Evolutionary conservation across 2,113 vertebrate genomes (phyloP).

Genomic region (Dinomys branickii): DNA sequence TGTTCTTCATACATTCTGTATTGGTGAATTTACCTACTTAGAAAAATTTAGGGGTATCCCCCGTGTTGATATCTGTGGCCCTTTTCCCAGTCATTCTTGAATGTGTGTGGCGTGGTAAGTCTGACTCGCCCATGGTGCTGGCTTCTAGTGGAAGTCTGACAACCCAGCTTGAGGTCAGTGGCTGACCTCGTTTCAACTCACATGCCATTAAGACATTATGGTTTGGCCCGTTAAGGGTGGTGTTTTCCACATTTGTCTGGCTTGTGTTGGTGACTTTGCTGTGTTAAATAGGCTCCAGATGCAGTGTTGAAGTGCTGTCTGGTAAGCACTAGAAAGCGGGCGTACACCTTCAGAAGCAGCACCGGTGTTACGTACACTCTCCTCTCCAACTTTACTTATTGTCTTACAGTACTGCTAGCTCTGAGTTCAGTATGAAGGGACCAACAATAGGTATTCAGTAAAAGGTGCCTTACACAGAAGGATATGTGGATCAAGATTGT

Average conservation of each 20-base stretch:
- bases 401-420: background rate
- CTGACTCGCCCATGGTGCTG: background rate
- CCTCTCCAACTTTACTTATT: no score
- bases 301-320: background rate
- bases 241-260: background rate
- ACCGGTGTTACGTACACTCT: background rate
- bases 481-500: background rate
- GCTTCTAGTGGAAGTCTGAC: background rate
- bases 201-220: background rate
- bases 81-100: no score
- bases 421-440: background rate
- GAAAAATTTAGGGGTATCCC: background rate
- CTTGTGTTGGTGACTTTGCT: background rate
- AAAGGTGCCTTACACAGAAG: background rate
- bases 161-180: rapidly evolving
- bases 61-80: rapidly evolving
- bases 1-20: background rate
- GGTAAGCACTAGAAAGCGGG: background rate
- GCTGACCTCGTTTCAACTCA: background rate
- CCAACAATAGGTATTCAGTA: background rate
- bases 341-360: background rate
- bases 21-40: background rate
- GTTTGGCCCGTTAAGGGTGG: background rate
- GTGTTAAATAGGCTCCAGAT: background rate
- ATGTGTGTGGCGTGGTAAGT: no score